Evolutionary conservation across 2,113 vertebrate species (phyloP), one percentile per base, ranked within the genome.

Genomic region (Microtus richardsoni): DNA sequence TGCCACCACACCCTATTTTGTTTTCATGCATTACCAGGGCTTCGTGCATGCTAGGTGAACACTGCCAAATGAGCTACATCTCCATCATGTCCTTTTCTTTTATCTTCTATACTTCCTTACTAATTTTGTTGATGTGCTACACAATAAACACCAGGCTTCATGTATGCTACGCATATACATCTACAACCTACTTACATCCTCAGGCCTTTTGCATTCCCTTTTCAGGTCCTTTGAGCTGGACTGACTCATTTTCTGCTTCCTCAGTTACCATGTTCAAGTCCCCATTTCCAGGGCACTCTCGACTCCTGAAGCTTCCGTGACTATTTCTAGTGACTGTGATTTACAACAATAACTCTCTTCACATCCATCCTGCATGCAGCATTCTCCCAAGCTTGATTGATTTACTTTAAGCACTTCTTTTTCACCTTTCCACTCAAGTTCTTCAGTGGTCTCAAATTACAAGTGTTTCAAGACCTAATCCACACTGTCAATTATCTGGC

Each of bases 331-430:
- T 80, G 74, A 9, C 49, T 39, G 21, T 52, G 3, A 36, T 89
- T 78, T 75, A 49, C 26, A 86, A 62, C 54, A 79, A 49, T 88
- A 62, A 1, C 39, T 91, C 66, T 73, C 16, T 88, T 96, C 30
- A 39, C 60, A 74, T 87, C 47, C 49, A 66, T 87, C 60, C 60
- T 62, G 12, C 33, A 77, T 91, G 14, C 60, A 89, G 17, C 58
- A 73, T 94, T 89, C 66, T 96, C 52, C 11, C 17, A 82, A 49
- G 91, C 71, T 58, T 94, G 79, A 64, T 64, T 92, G 91, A 54
- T 83, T 92, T 86, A 73, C 73, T 7, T 93, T 66, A 52, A 92
- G 85, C 17, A 79, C 8, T 95, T 86, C 5, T 89, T 95, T 88
- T 4, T 89, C 47, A 78, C 7, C 30, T 91, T 14, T 16, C 30